Base-by-base conservation (phyloP, 1,140 invertebrate species). In the Glomeris maerens region DNA sequence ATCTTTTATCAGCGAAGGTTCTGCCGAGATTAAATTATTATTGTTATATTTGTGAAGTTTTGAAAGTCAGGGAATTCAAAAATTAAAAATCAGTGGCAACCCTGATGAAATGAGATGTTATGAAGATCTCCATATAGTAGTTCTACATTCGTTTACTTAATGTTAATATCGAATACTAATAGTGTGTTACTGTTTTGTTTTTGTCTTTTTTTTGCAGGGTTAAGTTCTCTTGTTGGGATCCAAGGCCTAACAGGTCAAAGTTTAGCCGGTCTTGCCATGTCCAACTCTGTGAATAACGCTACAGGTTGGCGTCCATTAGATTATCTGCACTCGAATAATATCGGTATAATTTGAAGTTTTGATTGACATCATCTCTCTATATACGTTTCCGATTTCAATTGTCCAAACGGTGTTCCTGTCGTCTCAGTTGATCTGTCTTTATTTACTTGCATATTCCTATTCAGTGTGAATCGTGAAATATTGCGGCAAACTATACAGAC, bases 241-340 rank as follows among this genome's bases (percentile, higher is more conserved):
- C 55, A 58, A 49, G 49, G 55, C 10, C 31, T 57, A 31, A 47
- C 52, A 5, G 26, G 52, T 49, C 55, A 56, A 25, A 49, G 51
- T 51, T 41, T 57, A 22, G 48, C 45, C 22, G 55, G 28, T 26
- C 45, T 57, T 25, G 27, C 49, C 22, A 36, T 57, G 27, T 36
- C 50, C 22, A 57, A 28, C 49, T 17, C 54, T 26, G 64, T 58
- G 48, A 74, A 68, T 29, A 65, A 60, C 45, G 61, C 56, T 52
- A 17, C 40, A 5, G 40, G 40, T 42, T 5, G 5, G 40, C 20
- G 4, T 42, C n/a, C n/a, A n/a, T n/a, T n/a, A n/a, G n/a, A n/a
- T n/a, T n/a, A n/a, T n/a, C n/a, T n/a, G n/a, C n/a, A n/a, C n/a
- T n/a, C n/a, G n/a, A n/a, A n/a, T 36, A 36, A 36, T 36, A 36